Percentiles rank a stretch among this genome's conserved stretches.
Conservation (phyloP, 1,140 invertebrate species). For the Drosophila miranda region DNA sequence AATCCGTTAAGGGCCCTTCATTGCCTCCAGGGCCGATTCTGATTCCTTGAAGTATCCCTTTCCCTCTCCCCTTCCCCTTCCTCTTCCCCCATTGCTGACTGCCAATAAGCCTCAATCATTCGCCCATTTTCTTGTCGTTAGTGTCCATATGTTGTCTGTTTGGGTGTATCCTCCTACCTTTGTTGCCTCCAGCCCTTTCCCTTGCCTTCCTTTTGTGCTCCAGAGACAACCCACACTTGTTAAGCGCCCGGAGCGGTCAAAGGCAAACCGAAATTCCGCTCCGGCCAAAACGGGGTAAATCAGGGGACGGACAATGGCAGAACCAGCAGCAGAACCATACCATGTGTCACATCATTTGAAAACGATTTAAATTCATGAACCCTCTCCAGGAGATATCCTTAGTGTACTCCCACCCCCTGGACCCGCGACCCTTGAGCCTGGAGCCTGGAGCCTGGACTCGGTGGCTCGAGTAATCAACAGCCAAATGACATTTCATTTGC, state of each 20-base stretch:
- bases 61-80: too few relatives aligned
- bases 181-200: background rate
- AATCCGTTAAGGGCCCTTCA: too few relatives aligned
- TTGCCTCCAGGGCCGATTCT: conserved; percentile 2
- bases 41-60: conserved; percentile 12
- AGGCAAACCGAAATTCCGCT: conserved; percentile 12
- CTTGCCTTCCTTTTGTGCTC: background rate
- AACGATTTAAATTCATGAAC: conserved; percentile 44
- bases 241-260: conserved; percentile 41
- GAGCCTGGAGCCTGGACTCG: too few relatives aligned
- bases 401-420: background rate
- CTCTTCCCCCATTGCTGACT: background rate
- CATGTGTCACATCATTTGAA: conserved; percentile 41
- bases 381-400: conserved; percentile 4
- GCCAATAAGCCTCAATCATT: conserved; percentile 23
- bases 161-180: conserved; percentile 7
- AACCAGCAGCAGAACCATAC: conserved; percentile 13
- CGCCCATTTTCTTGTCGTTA: conserved; percentile 32
- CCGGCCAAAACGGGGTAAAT: conserved; percentile 9
- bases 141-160: conserved; percentile 34
- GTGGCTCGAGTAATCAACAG: conserved; percentile 9
- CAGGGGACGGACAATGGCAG: conserved; percentile 1
- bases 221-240: conserved; percentile 35
- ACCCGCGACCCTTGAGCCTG: background rate
- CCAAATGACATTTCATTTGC: conserved; percentile 46